Evolutionary conservation across 2,797 vertebrate genomes (phyloP).

Genomic region (Rhyacichthys aspro): DNA sequence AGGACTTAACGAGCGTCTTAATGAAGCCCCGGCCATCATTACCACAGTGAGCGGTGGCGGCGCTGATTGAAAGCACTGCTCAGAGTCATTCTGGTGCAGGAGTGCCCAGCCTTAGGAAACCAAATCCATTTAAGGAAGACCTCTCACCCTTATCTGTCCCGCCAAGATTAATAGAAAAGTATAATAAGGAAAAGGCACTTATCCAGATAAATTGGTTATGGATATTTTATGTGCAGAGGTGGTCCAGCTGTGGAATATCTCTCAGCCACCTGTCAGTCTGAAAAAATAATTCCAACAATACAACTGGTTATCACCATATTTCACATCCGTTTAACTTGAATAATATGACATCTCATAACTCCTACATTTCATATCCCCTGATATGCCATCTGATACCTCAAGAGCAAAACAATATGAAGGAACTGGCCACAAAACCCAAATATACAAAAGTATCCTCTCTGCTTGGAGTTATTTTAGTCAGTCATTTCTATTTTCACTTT

Average conservation of each 20-base stretch:
- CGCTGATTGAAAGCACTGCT: constrained; percentile 75
- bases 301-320: constrained; percentile 47
- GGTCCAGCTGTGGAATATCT: constrained; percentile 24
- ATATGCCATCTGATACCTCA: constrained; percentile 69
- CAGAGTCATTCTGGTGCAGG: constrained; percentile 60
- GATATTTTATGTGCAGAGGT: constrained; percentile 38
- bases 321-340: constrained; percentile 58
- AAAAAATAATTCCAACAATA: constrained; percentile 50
- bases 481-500: constrained; percentile 58
- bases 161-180: constrained; percentile 59
- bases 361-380: constrained; percentile 61
- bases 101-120: constrained; percentile 61
- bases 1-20: constrained; percentile 83
- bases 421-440: constrained; percentile 64
- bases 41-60: constrained; percentile 70
- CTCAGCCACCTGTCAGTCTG: constrained; percentile 30
- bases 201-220: constrained; percentile 38
- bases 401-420: constrained; percentile 64
- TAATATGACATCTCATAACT: constrained; percentile 66
- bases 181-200: constrained; percentile 43
- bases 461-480: constrained; percentile 66
- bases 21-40: constrained; percentile 83
- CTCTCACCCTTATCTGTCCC: constrained; percentile 63
- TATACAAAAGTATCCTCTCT: constrained; percentile 63
- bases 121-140: constrained; percentile 74